A percentile compares a stretch with the other conserved stretches of the same genome.
Evolutionary conservation across 2,797 vertebrate species (phyloP).

Genomic region (Anguilla megastoma): DNA sequence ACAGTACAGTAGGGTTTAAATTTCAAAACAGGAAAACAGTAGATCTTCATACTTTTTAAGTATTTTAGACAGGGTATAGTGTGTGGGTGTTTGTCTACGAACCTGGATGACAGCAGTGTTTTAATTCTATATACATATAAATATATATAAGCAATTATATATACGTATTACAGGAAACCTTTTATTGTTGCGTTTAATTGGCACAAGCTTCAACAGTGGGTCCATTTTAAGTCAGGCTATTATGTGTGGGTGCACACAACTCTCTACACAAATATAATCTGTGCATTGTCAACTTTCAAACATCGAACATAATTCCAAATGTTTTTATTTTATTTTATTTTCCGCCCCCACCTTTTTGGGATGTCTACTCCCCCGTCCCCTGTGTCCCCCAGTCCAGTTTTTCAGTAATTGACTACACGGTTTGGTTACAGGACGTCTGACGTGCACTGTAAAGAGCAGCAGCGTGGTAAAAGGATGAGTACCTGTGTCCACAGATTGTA

Average conservation of each 20-base stretch:
- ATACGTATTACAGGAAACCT: constrained; percentile 49
- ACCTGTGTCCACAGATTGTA: constrained; percentile 91
- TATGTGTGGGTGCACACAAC: constrained; percentile 46
- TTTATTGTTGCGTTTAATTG: constrained; percentile 52
- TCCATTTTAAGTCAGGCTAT: constrained; percentile 53
- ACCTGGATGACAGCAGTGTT: constrained; percentile 50
- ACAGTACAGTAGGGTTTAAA: constrained; percentile 56
- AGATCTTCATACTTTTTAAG: constrained; percentile 57
- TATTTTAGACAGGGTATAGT: constrained; percentile 61
- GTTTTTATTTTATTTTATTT: constrained; percentile 28
- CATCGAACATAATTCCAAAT: constrained; percentile 34
- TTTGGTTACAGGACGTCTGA: constrained; percentile 90
- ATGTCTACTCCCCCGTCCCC: constrained; percentile 20
- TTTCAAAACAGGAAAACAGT: constrained; percentile 50
- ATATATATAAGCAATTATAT: constrained; percentile 51
- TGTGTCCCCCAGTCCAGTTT: constrained; percentile 75
- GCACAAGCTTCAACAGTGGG: constrained; percentile 53
- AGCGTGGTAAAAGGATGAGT: constrained; percentile 86
- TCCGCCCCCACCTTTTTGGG: constrained; percentile 19
- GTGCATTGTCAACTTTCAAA: constrained; percentile 46
- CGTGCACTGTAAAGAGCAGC: constrained; percentile 89
- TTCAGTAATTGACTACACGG: constrained; percentile 85
- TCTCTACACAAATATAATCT: constrained; percentile 45
- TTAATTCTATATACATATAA: constrained; percentile 48
- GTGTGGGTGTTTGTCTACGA: constrained; percentile 57